These are phyloP conservation scores for Lanius collurio DNA, from an alignment of 2,113 vertebrate genomes.

Conservation along the genomic window DNA sequence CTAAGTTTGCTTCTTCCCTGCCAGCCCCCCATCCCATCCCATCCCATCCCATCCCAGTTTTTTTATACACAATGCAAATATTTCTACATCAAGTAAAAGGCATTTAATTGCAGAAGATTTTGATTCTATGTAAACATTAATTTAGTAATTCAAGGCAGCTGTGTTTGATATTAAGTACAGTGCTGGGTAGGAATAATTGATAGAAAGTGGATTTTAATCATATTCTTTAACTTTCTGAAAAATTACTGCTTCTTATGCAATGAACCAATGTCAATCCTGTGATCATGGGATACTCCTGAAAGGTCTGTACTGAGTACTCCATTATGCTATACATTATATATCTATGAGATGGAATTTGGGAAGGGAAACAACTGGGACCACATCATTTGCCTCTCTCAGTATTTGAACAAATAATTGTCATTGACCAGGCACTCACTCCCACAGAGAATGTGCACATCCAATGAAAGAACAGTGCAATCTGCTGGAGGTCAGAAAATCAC, in stretches of 20 bases:
- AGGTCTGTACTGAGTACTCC: background rate
- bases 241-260: background rate
- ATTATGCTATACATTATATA: background rate
- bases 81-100: background rate
- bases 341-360: background rate
- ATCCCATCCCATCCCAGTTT: background rate
- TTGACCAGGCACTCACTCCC: background rate
- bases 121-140: background rate
- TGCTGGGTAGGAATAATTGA: background rate
- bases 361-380: background rate
- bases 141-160: constrained; percentile 7
- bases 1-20: background rate
- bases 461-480: background rate
- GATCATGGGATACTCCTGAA: background rate
- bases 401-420: background rate
- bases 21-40: accelerated
- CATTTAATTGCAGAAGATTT: background rate
- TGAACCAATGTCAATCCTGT: background rate
- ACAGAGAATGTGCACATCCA: background rate
- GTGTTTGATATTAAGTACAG: background rate
- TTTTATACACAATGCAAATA: background rate
- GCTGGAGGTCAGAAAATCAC: background rate
- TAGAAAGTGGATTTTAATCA: background rate
- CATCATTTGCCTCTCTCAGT: background rate
- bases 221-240: background rate